Evolutionary conservation across 2,113 vertebrate species (phyloP).

Genomic region (Eclectus roratus): DNA sequence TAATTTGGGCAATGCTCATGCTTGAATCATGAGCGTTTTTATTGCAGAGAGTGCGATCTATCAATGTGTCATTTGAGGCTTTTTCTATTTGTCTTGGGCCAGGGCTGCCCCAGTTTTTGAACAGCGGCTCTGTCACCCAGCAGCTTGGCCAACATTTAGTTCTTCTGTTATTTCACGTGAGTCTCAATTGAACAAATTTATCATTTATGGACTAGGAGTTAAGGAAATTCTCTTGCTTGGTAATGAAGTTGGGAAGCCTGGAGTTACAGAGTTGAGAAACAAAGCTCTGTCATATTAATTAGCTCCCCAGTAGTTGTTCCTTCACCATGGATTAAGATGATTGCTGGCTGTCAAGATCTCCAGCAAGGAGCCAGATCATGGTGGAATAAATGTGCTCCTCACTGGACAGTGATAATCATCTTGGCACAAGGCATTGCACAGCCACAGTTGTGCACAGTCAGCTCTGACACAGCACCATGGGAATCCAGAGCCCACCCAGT

Average conservation of each 20-base stretch:
- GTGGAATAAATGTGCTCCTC: not conserved
- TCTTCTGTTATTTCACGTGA: not conserved
- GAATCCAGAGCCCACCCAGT: not conserved
- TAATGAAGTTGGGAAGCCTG: conserved; percentile 19
- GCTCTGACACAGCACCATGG: not conserved
- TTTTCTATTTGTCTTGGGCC: not conserved
- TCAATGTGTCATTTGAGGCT: not conserved
- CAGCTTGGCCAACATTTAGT: not conserved
- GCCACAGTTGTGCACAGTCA: not conserved
- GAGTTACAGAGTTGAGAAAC: not conserved
- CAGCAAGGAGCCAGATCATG: not conserved
- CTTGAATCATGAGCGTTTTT: not conserved
- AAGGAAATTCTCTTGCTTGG: not conserved
- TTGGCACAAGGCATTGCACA: not conserved
- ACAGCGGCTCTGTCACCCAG: conserved; percentile 2
- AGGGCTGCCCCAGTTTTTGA: not conserved
- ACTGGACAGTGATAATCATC: not conserved
- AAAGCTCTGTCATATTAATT: not conserved
- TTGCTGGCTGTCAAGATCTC: not conserved
- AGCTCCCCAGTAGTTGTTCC: not conserved
- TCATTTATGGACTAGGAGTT: not conserved
- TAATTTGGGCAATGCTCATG: not conserved
- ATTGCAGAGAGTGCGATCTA: not conserved
- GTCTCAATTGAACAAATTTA: not conserved
- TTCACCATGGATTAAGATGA: not conserved